Conservation (phyloP, 1,140 invertebrate genomes). For the Sycophila sp. region DNA sequence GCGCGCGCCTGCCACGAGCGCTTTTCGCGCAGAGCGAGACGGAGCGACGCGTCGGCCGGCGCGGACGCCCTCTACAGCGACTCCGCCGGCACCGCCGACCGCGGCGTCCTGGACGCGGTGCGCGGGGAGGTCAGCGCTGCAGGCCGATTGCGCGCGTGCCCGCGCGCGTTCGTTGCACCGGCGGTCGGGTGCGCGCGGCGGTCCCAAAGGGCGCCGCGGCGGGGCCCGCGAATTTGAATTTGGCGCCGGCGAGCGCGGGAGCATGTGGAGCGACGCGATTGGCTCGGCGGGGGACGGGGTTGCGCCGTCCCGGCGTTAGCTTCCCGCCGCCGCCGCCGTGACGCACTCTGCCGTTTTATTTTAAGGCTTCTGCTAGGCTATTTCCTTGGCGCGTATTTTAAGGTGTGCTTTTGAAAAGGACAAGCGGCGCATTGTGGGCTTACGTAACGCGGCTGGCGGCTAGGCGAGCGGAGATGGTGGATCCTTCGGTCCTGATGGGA, state of each 20-base stretch:
- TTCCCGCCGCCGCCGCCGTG: constrained; percentile 42
- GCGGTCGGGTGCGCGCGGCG: not conserved
- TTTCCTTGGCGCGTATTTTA: constrained; percentile 68
- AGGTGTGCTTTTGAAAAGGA: constrained; percentile 56
- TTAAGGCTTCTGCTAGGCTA: constrained; percentile 61
- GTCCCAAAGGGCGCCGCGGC: too few relatives aligned
- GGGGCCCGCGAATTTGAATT: not conserved
- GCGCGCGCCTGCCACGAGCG: constrained; percentile 18
- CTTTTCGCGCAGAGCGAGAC: constrained; percentile 17
- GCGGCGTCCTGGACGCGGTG: too few relatives aligned
- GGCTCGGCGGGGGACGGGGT: constrained; percentile 39
- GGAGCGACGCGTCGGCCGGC: not conserved
- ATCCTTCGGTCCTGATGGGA: too few relatives aligned
- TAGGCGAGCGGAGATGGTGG: too few relatives aligned
- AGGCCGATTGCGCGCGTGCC: too few relatives aligned
- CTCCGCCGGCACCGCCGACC: too few relatives aligned
- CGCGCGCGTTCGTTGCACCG: too few relatives aligned
- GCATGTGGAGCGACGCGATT: constrained; percentile 65
- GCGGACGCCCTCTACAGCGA: not conserved
- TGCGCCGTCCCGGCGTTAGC: not conserved
- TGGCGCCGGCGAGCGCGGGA: constrained; percentile 29
- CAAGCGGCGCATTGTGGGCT: constrained; percentile 47
- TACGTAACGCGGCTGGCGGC: constrained; percentile 44
- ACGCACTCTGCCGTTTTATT: constrained; percentile 58
- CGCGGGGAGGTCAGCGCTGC: too few relatives aligned